Evolutionary conservation across 35 echinoderm and acorn worm species (phyloP).

Genomic region (Acanthaster planci): DNA sequence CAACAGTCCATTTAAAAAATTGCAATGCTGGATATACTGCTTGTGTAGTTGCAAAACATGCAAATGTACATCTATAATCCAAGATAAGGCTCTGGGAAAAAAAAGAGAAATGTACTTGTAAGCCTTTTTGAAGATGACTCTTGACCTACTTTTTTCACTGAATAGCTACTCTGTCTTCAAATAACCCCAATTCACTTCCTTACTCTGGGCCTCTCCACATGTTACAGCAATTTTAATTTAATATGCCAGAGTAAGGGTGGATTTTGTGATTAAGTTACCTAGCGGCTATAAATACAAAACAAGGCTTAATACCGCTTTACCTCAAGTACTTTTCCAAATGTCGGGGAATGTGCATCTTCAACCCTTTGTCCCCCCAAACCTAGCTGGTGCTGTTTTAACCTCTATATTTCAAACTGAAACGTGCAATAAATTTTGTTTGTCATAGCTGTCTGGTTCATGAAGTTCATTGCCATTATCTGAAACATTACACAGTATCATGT

Average conservation of each 20-base stretch:
- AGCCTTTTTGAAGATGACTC: no score
- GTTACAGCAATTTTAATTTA: constrained; percentile 7
- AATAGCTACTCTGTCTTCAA: neutral
- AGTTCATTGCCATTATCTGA: neutral
- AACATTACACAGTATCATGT: constrained; percentile 19
- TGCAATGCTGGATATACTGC: no score
- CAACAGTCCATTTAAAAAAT: no score
- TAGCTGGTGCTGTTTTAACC: neutral
- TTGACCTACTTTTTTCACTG: no score
- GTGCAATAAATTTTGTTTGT: neutral
- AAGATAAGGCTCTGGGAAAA: no score
- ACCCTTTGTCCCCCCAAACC: no score
- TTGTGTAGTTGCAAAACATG: no score
- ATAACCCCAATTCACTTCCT: constrained; percentile 2
- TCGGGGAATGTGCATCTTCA: neutral
- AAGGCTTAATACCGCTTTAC: no score
- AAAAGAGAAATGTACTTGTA: no score
- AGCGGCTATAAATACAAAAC: neutral
- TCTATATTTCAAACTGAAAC: neutral
- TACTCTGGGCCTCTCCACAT: neutral
- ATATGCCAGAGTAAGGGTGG: neutral
- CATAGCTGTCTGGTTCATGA: constrained; percentile 19
- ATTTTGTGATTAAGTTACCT: neutral
- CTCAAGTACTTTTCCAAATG: constrained; percentile 20
- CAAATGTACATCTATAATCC: no score